Conservation (phyloP, 2,888 invertebrate species). For the Listrodromus nycthemerus region DNA sequence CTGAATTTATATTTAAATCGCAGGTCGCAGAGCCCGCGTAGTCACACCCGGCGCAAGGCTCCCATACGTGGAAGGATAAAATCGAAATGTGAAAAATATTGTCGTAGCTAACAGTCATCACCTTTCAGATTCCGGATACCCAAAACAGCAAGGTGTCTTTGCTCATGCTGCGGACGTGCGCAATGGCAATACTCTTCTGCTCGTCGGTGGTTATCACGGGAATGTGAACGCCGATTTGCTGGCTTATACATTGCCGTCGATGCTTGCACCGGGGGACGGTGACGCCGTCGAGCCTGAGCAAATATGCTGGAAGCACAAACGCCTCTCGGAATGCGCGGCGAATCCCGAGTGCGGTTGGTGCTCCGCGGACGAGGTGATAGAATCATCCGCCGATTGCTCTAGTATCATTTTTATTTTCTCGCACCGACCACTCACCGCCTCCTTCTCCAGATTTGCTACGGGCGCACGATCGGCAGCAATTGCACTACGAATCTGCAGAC, state of each 20-base stretch:
- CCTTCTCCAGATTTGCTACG: slow-evolving; percentile 87
- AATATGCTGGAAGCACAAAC: slow-evolving; percentile 90
- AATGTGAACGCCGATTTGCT: slow-evolving; percentile 95
- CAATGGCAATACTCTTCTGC: slow-evolving; percentile 93
- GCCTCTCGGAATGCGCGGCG: slow-evolving; percentile 92
- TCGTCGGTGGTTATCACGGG: slow-evolving; percentile 96
- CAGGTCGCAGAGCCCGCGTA: no score
- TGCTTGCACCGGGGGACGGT: slow-evolving; percentile 90
- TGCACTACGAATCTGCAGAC: slow-evolving; percentile 96
- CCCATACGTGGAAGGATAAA: background rate
- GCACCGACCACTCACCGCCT: background rate
- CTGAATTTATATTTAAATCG: no score
- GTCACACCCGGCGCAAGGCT: no score
- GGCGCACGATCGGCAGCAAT: slow-evolving; percentile 93
- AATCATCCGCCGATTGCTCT: background rate
- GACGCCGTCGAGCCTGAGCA: slow-evolving; percentile 90
- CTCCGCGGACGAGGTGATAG: slow-evolving; percentile 89
- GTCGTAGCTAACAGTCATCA: background rate
- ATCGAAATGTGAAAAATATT: background rate
- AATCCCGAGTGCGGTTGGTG: slow-evolving; percentile 99
- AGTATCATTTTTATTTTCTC: background rate
- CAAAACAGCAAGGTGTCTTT: slow-evolving; percentile 95
- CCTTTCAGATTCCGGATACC: slow-evolving; percentile 87
- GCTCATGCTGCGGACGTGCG: slow-evolving; percentile 94
- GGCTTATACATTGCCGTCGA: slow-evolving; percentile 94